Evolutionary conservation across 1,140 invertebrate genomes (phyloP).

Genomic region (Ericerus pela): DNA sequence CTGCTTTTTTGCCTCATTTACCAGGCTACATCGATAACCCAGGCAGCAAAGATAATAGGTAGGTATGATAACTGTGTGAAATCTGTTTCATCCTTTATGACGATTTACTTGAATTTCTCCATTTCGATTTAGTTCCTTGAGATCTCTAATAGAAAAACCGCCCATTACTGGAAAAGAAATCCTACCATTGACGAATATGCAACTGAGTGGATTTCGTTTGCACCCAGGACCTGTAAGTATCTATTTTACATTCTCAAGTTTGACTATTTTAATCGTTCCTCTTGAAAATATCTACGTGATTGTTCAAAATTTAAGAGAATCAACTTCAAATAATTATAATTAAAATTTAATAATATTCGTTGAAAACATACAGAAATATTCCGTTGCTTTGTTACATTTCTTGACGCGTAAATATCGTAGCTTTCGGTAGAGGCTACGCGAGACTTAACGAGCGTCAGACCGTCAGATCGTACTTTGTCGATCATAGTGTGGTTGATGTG

Average conservation of each 20-base stretch:
- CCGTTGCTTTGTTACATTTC: no score
- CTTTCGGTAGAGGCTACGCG: no score
- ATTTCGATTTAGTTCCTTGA: slow-evolving; percentile 52
- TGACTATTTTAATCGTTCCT: slow-evolving; percentile 14
- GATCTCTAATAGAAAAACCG: slow-evolving; percentile 92
- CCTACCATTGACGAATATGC: slow-evolving; percentile 66
- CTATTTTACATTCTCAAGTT: not conserved
- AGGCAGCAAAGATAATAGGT: slow-evolving; percentile 57
- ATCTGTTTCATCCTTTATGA: not conserved
- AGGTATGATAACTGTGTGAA: slow-evolving; percentile 14
- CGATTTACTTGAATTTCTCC: not conserved
- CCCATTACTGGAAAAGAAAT: slow-evolving; percentile 92
- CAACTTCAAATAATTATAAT: not conserved
- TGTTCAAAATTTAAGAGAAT: no score
- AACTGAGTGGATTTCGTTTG: slow-evolving; percentile 83
- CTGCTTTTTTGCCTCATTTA: slow-evolving; percentile 84
- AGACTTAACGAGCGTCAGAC: no score
- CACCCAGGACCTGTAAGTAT: slow-evolving; percentile 81
- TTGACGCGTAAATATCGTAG: no score
- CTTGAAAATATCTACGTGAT: not conserved
- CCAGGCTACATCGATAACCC: slow-evolving; percentile 88
- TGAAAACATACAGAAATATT: no score
- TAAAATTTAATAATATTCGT: not conserved
- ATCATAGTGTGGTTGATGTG: no score
- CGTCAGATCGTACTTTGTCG: no score